phyloP scores from a whole-genome alignment of 2,113 vertebrate species.

The Neodon shergylaensis region DNA sequence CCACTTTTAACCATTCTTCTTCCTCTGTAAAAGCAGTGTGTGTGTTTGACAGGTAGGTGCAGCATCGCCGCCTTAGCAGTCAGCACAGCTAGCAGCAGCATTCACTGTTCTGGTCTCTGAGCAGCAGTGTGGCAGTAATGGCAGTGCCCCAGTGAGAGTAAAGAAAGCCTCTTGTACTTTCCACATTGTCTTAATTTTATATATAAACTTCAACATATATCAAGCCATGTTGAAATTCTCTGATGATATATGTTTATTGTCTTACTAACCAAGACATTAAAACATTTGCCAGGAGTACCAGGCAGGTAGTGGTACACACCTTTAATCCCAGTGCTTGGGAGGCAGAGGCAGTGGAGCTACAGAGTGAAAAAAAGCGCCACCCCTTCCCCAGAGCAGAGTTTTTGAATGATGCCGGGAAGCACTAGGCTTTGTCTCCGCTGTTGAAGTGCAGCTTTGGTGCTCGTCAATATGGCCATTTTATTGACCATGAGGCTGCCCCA shows the following conservation, averaged over 20 bases:
- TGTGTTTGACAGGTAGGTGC: neutral
- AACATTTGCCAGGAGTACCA: neutral
- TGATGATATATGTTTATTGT: too few relatives aligned
- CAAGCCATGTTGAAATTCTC: neutral
- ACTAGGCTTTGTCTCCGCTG: neutral
- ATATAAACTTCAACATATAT: neutral
- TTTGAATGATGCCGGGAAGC: constrained; percentile 9
- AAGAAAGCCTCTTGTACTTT: neutral
- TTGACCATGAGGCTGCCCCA: neutral
- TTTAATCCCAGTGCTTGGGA: neutral
- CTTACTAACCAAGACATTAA: neutral
- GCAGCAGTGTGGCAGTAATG: neutral
- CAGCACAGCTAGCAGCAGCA: neutral
- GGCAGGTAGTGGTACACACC: neutral
- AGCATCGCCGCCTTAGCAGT: neutral
- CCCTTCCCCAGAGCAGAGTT: neutral
- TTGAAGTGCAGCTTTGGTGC: neutral
- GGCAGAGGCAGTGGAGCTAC: neutral
- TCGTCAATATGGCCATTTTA: neutral
- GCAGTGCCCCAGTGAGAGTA: neutral
- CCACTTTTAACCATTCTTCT: neutral
- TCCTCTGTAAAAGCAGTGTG: neutral
- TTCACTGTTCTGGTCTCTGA: neutral
- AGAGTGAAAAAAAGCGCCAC: neutral
- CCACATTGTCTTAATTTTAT: neutral